Evolutionary conservation across 2,797 vertebrate genomes (phyloP).

Genomic region (Streptopelia turtur): DNA sequence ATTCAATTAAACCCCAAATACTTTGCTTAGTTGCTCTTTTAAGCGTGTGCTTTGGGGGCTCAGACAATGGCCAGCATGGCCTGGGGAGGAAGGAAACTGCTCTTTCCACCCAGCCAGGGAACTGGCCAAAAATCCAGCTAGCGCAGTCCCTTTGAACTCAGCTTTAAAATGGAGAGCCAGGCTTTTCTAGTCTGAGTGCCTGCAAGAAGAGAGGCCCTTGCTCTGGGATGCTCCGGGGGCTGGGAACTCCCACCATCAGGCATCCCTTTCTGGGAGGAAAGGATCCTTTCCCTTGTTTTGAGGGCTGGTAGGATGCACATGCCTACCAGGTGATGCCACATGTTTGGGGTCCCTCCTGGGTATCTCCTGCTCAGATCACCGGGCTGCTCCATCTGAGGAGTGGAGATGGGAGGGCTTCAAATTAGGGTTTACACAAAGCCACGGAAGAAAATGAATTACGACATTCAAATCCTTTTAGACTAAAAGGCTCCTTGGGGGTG

Average conservation of each 20-base stretch:
- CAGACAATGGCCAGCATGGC: slow-evolving; percentile 21
- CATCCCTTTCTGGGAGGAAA: not conserved
- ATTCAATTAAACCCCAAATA: slow-evolving; percentile 32
- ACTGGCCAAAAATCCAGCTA: not conserved
- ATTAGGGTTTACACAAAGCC: not conserved
- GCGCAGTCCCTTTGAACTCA: not conserved
- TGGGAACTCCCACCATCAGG: not conserved
- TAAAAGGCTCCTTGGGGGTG: not conserved
- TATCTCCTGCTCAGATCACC: not conserved
- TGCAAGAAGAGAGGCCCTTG: not conserved
- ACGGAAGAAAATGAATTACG: not conserved
- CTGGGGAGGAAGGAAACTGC: slow-evolving; percentile 35
- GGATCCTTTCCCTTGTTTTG: not conserved
- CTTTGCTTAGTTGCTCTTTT: slow-evolving; percentile 44
- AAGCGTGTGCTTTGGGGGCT: slow-evolving; percentile 1
- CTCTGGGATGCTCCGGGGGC: not conserved
- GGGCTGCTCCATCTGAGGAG: not conserved
- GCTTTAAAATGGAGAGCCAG: not conserved
- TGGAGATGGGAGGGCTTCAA: not conserved
- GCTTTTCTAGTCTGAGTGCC: not conserved
- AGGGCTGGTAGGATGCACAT: not conserved
- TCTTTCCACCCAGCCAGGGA: slow-evolving; percentile 50
- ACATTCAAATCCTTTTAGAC: not conserved
- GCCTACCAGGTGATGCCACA: not conserved
- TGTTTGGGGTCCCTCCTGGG: not conserved